A percentile compares a stretch with the other conserved stretches of the same genome.
Conservation (phyloP, 1,140 invertebrate genomes). For the Diprion similis region DNA sequence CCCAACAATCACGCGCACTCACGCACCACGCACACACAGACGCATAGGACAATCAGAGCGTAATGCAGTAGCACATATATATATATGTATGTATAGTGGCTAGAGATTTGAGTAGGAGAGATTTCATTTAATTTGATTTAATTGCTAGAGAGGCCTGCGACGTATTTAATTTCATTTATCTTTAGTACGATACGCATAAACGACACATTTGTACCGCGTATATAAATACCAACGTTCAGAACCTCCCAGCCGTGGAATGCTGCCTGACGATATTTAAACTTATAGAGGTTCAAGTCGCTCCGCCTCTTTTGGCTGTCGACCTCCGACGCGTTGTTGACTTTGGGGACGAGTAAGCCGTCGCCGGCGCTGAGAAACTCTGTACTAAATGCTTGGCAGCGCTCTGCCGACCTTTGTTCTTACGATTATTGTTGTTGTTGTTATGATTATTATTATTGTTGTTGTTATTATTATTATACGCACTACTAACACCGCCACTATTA, state of each 20-base stretch:
- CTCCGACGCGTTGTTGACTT: background rate
- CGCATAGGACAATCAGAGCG: background rate
- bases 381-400: background rate
- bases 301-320: background rate
- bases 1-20: background rate
- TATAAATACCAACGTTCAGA: background rate
- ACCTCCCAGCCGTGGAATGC: constrained; percentile 6
- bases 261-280: background rate
- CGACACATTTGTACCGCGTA: too few relatives aligned
- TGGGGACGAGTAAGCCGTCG: background rate
- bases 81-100: background rate
- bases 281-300: background rate
- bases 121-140: too few relatives aligned
- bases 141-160: too few relatives aligned
- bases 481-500: background rate
- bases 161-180: too few relatives aligned
- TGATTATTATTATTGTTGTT: too few relatives aligned
- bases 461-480: background rate
- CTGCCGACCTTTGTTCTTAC: background rate
- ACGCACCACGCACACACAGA: background rate
- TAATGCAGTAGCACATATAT: background rate
- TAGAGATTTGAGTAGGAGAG: too few relatives aligned
- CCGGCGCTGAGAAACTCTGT: background rate
- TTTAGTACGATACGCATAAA: too few relatives aligned
- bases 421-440: too few relatives aligned